Base-by-base conservation (phyloP, 2,113 vertebrate genomes). In the Monarcha castaneiventris region DNA sequence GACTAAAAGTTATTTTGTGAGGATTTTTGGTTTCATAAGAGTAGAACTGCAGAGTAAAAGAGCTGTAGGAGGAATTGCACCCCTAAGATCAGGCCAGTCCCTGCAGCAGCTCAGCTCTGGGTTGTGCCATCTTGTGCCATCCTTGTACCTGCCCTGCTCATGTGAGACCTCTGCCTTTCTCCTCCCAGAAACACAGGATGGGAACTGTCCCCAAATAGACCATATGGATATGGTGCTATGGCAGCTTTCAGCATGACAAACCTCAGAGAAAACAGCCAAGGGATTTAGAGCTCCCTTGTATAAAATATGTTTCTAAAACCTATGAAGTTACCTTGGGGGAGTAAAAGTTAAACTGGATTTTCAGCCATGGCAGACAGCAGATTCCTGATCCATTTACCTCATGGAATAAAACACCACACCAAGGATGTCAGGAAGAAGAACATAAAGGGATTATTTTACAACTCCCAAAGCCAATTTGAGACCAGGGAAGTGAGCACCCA, bases 141-240 rank as follows among this genome's bases (percentile, higher is more conserved):
- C 17, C 0, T 0, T 16, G 30, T 3, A 25, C 23, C 81, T 61
- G 74, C 43, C 35, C 21, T 52, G 26, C 30, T 67, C 37, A 46
- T 14, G 3, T 3, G 46, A 54, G 26, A 49, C 6, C 22, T 44
- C 51, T 46, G 35, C 83, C 33, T 51, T 43, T 8, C 5, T 55
- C 20, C n/a, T 54, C 75, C 66, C 58, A 68, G 37, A 21, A 54
- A 13, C 29, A 14, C 1, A 3, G 55, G 39, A 3, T 30, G 72
- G 58, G 62, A 56, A 43, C 16, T 11, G 30, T 11, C 32, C 83
- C 62, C 73, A n/a, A 0, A 25, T 3, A 25, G 39, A 13, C 33
- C 13, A 35, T 2, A 5, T 0, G 9, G 48, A 54, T 3, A 1
- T 1, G 16, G 30, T 66, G 27, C 39, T 18, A 21, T 1, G 10